Evolutionary conservation across 2,888 invertebrate genomes (phyloP).

Genomic region (Danaus chrysippus): DNA sequence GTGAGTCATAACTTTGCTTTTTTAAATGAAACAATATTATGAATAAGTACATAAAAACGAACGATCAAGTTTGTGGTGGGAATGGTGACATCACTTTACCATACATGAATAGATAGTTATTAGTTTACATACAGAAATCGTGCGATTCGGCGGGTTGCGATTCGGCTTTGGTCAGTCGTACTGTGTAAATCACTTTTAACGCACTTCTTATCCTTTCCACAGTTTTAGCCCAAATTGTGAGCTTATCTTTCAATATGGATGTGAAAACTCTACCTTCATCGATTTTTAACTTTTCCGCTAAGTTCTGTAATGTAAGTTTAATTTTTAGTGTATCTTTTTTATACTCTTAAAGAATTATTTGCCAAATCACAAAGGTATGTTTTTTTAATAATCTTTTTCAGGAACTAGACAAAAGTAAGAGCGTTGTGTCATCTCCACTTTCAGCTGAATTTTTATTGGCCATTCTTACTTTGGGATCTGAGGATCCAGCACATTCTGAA

Average conservation of each 20-base stretch:
- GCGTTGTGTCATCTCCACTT: conserved; percentile 71
- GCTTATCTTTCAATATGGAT: conserved; percentile 46
- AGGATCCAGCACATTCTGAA: conserved; percentile 56
- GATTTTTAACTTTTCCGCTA: conserved; percentile 64
- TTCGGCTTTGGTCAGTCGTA: too few species aligned
- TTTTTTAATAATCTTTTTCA: conserved; percentile 34
- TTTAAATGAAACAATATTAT: too few species aligned
- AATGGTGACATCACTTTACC: too few species aligned
- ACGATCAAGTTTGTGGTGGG: too few species aligned
- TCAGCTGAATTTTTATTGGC: conserved; percentile 71
- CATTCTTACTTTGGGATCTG: conserved; percentile 62
- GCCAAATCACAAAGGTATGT: too few species aligned
- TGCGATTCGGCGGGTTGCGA: too few species aligned
- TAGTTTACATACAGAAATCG: background rate
- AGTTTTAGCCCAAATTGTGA: conserved; percentile 14
- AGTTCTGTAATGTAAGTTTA: conserved; percentile 73
- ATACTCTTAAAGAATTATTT: background rate
- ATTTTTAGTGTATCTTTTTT: background rate
- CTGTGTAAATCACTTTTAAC: too few species aligned
- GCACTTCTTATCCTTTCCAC: conserved; percentile 21
- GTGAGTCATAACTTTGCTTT: too few species aligned
- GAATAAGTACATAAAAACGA: too few species aligned
- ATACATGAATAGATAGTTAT: background rate
- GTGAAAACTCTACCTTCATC: conserved; percentile 55
- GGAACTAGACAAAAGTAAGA: conserved; percentile 62